Percentiles rank a stretch among this genome's conserved stretches.
These are phyloP conservation scores for Acholoe squamosa DNA, from an alignment of 2,888 invertebrate species.

Conservation along the genomic window DNA sequence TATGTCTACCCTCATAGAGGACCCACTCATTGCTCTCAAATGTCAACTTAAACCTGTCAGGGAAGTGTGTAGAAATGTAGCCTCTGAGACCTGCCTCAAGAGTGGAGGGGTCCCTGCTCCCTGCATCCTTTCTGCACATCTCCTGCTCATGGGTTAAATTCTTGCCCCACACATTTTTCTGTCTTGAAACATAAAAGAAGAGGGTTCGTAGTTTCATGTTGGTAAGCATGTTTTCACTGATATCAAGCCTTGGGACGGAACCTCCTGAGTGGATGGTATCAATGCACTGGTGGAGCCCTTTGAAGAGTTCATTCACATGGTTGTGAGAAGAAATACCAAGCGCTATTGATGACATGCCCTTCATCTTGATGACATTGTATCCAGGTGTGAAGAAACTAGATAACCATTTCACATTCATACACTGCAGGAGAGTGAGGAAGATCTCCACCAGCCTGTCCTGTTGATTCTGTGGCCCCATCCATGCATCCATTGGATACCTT, in stretches of 20 bases:
- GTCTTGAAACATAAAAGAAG: slow-evolving; percentile 6
- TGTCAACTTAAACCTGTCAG: neutral
- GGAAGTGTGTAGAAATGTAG: neutral
- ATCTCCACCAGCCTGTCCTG: neutral
- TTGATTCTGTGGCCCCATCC: neutral
- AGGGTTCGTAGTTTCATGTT: neutral
- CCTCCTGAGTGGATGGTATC: neutral
- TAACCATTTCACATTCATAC: neutral
- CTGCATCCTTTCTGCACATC: slow-evolving; percentile 13
- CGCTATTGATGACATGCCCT: neutral
- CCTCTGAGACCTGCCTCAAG: neutral
- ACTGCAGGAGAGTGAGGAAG: neutral
- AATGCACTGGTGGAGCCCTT: neutral
- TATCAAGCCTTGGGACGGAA: neutral
- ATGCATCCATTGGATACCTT: neutral
- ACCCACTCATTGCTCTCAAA: neutral
- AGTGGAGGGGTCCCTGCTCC: neutral
- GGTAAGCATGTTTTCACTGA: neutral
- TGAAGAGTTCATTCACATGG: neutral
- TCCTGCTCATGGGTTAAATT: neutral
- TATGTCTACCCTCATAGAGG: neutral
- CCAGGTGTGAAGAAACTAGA: neutral
- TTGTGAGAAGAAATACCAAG: neutral
- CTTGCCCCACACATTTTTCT: neutral
- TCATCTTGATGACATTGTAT: neutral